Conservation (phyloP, 2,888 invertebrate genomes). For the Hermaeophaga mercurialis region DNA sequence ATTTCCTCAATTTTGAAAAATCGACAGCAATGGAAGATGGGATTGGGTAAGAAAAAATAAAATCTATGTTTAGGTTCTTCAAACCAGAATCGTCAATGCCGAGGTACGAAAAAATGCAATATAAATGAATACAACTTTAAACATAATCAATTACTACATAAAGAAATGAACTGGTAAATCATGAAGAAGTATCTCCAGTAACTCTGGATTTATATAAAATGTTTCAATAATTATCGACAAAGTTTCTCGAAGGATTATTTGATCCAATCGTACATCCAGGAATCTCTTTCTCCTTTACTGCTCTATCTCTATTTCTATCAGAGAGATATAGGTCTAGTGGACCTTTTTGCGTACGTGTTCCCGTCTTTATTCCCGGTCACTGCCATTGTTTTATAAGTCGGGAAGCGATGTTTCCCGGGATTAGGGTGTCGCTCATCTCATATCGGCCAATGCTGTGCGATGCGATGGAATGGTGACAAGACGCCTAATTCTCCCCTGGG, state of each 20-base stretch:
- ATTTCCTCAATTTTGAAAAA: too few relatives aligned
- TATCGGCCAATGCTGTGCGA: not conserved
- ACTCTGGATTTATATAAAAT: too few relatives aligned
- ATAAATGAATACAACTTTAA: too few relatives aligned
- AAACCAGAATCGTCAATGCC: too few relatives aligned
- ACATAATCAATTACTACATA: too few relatives aligned
- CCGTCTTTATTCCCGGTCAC: not conserved
- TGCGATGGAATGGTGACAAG: not conserved
- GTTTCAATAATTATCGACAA: too few relatives aligned
- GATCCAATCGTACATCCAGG: not conserved
- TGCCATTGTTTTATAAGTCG: constrained; percentile 1
- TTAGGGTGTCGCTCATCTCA: constrained; percentile 2
- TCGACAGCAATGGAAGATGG: too few relatives aligned
- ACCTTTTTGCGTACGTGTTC: constrained; percentile 4
- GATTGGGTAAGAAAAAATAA: too few relatives aligned
- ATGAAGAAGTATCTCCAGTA: too few relatives aligned
- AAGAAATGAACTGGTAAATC: too few relatives aligned
- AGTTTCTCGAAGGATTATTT: not conserved
- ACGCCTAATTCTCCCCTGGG: not conserved
- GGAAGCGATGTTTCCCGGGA: constrained; percentile 2
- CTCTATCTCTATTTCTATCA: not conserved
- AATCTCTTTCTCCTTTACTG: not conserved
- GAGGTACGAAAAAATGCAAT: too few relatives aligned
- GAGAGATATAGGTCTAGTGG: not conserved
- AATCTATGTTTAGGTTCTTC: too few relatives aligned